Base-by-base conservation (phyloP, 1,140 invertebrate genomes). In the Drosophila virilis region DNA sequence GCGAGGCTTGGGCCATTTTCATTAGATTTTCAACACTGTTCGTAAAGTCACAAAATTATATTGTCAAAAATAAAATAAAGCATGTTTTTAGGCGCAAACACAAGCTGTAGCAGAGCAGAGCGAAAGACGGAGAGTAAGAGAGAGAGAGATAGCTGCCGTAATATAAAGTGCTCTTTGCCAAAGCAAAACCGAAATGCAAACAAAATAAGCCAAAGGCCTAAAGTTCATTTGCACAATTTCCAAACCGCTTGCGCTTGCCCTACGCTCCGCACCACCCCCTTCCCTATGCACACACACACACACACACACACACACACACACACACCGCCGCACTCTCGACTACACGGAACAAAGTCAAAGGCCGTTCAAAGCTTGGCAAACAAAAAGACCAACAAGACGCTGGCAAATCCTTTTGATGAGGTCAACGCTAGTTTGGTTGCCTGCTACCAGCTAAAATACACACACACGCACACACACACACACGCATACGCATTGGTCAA, bases 171-270 rank as follows among this genome's bases (percentile, higher is more conserved):
- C 37, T 55, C 42, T 50, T 78, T 33, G 65, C 60, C 43, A 43
- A 72, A 59, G 58, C 38, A 73, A 74, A 88, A 84, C 84, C 84
- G 65, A 90, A 89, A 89, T 89, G 65, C 85, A 89, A 89, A 89
- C 84, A 89, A 89, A 84, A 80, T 74, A 78, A 79, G 77, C 80
- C 84, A 89, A 89, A 89, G 85, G 84, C 84, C 84, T 89, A 89
- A 89, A 89, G 84, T 89, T 89, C 84, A 89, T 89, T 89, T 89
- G 85, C 85, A 89, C 84, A 89, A 80, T 90, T 89, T 89, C 67
- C 61, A 76, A 72, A 72, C 74, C 55, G 67, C 69, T 66, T 59
- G 51, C 42, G 22, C 28, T 45, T 15, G 38, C 58, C 40, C 32
- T 17, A 32, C 32, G 7, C 17, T 1, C 51, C 40, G 22, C 57